phyloP scores from a whole-genome alignment of 1,140 invertebrate genomes.

The Tenebrio molitor region DNA sequence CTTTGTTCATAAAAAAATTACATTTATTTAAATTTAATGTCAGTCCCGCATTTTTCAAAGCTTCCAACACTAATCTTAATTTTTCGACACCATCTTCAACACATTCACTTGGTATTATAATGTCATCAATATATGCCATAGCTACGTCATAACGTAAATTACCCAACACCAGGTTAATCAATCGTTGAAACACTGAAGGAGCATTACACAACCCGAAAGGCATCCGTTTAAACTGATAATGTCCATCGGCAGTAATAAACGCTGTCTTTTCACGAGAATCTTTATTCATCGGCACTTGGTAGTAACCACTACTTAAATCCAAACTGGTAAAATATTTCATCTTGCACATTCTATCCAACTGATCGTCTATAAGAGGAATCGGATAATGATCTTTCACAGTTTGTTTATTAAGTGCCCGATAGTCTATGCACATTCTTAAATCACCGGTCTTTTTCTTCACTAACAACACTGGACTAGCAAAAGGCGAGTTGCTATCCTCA shows the following conservation, averaged over 20 bases:
- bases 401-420: slow-evolving; percentile 55
- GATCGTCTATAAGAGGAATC: slow-evolving; percentile 63
- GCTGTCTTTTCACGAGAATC: slow-evolving; percentile 60
- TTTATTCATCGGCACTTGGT: slow-evolving; percentile 59
- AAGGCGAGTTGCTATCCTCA: slow-evolving; percentile 59
- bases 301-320: slow-evolving; percentile 56
- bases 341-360: slow-evolving; percentile 55
- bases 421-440: slow-evolving; percentile 58
- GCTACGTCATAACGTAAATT: slow-evolving; percentile 48
- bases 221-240: slow-evolving; percentile 56
- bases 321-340: slow-evolving; percentile 51
- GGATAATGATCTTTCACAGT: slow-evolving; percentile 59
- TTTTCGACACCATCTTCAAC: slow-evolving; percentile 60
- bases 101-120: slow-evolving; percentile 59
- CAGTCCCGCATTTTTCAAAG: slow-evolving; percentile 50
- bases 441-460: slow-evolving; percentile 59
- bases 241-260: slow-evolving; percentile 53
- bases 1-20: slow-evolving; percentile 15
- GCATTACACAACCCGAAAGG: slow-evolving; percentile 56
- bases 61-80: slow-evolving; percentile 58
- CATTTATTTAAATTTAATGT: slow-evolving; percentile 60
- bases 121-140: slow-evolving; percentile 60
- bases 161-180: slow-evolving; percentile 53
- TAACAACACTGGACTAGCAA: slow-evolving; percentile 56
- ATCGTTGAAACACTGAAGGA: slow-evolving; percentile 54